Evolutionary conservation across 1,140 invertebrate genomes (phyloP).

Genomic region (Drosophila kepulauana): DNA sequence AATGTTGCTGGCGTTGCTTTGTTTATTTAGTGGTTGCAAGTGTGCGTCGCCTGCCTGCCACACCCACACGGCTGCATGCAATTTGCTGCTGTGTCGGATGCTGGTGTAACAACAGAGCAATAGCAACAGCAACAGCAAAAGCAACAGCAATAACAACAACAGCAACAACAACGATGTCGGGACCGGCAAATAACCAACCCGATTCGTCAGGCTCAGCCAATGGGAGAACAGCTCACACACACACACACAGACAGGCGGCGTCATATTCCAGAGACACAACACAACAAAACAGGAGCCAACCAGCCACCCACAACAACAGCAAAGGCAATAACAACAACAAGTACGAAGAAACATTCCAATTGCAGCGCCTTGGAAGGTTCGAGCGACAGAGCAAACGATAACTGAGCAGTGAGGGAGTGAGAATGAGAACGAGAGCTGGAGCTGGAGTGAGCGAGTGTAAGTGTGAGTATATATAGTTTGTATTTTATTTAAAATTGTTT

Average conservation of each 20-base stretch:
- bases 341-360: conserved; percentile 76
- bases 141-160: conserved; percentile 35
- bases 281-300: conserved; percentile 83
- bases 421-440: neutral
- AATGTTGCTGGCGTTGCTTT: conserved; percentile 35
- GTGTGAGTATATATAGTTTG: conserved; percentile 46
- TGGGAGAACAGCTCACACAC: conserved; percentile 57
- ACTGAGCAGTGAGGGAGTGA: conserved; percentile 29
- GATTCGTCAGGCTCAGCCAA: conserved; percentile 67
- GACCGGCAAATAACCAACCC: conserved; percentile 72
- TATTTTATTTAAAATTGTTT: conserved; percentile 84
- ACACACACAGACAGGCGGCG: conserved; percentile 59
- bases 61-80: conserved; percentile 64
- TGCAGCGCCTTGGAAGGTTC: conserved; percentile 72
- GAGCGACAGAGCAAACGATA: conserved; percentile 23
- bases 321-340: conserved; percentile 37
- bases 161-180: conserved; percentile 17
- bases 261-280: conserved; percentile 82
- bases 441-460: too few species aligned
- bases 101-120: conserved; percentile 47
- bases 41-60: conserved; percentile 41
- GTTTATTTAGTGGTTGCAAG: conserved; percentile 81
- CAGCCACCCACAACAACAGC: conserved; percentile 71
- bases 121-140: conserved; percentile 26
- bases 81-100: conserved; percentile 49